A percentile compares a stretch with the other conserved stretches of the same genome.
These are phyloP conservation scores for Cyphomyrus discorhynchus DNA, from an alignment of 2,113 vertebrate species.

Conservation along the genomic window DNA sequence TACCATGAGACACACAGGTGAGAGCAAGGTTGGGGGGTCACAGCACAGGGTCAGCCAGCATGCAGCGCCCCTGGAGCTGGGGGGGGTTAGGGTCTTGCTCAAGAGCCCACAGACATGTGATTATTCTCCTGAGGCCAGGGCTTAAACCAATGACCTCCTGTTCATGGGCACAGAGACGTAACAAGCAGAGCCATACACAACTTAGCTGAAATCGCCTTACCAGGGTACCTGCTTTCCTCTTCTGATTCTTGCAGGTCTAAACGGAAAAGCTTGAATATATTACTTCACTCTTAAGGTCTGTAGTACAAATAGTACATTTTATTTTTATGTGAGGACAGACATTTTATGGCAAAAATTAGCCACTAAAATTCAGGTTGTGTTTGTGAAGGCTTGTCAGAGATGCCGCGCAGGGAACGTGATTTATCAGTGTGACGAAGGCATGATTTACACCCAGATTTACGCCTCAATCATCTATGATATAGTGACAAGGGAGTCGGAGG, in stretches of 20 bases:
- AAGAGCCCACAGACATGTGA: not conserved
- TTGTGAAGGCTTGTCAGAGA: not conserved
- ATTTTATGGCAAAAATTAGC: not conserved
- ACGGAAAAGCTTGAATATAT: not conserved
- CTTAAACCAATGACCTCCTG: not conserved
- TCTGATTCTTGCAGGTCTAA: not conserved
- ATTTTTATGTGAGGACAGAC: not conserved
- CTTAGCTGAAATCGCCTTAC: not conserved
- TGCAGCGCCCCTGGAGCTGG: not conserved
- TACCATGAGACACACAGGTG: not conserved
- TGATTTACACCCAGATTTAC: slow-evolving; percentile 52
- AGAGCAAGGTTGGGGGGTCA: not conserved
- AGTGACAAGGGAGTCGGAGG: slow-evolving; percentile 47
- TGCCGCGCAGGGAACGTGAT: not conserved
- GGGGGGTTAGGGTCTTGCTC: not conserved
- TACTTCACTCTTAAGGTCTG: not conserved
- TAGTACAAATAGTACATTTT: not conserved
- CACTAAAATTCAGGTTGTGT: not conserved
- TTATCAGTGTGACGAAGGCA: slow-evolving; percentile 8
- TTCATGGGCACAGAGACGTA: not conserved
- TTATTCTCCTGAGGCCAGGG: not conserved
- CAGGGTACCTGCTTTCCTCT: not conserved
- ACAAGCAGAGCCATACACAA: not conserved
- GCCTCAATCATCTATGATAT: slow-evolving; percentile 35
- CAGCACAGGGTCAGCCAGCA: not conserved